These are phyloP conservation scores for Zygaena filipendulae DNA, from an alignment of 2,888 invertebrate species.

Conservation along the genomic window DNA sequence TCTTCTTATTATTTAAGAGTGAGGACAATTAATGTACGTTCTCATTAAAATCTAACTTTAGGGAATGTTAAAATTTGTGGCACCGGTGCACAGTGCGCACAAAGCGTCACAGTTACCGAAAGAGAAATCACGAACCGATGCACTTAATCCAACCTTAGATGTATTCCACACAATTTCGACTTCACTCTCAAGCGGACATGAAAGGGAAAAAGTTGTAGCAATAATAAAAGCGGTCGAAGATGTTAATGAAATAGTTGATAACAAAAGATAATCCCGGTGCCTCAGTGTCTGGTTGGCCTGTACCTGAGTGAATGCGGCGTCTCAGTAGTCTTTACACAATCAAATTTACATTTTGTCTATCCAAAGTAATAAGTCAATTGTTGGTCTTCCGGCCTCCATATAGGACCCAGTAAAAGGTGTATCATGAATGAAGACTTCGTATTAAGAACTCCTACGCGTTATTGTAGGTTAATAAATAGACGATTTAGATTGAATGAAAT, in stretches of 20 bases:
- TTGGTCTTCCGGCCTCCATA: slow-evolving; percentile 18
- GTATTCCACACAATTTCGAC: slow-evolving; percentile 34
- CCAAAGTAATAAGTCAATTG: slow-evolving; percentile 16
- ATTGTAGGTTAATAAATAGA: slow-evolving; percentile 17
- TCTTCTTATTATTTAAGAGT: too few relatives aligned
- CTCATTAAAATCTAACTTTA: too few relatives aligned
- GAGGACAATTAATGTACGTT: too few relatives aligned
- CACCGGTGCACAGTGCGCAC: too few relatives aligned
- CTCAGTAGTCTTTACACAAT: slow-evolving; percentile 11
- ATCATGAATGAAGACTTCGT: slow-evolving; percentile 22
- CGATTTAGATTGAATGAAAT: slow-evolving; percentile 14
- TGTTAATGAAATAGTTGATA: slow-evolving; percentile 41
- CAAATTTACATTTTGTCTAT: slow-evolving; percentile 5
- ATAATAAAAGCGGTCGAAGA: slow-evolving; percentile 18
- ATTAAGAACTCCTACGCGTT: slow-evolving; percentile 12
- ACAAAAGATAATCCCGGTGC: slow-evolving; percentile 43
- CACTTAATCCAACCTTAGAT: slow-evolving; percentile 38
- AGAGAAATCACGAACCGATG: too few relatives aligned
- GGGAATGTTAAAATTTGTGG: too few relatives aligned
- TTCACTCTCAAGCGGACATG: slow-evolving; percentile 42
- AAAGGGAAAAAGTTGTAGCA: slow-evolving; percentile 19
- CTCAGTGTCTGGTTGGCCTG: slow-evolving; percentile 33
- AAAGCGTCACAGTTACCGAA: too few relatives aligned
- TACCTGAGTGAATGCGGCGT: slow-evolving; percentile 17
- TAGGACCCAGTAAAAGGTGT: slow-evolving; percentile 16